Evolutionary conservation across 2,888 invertebrate genomes (phyloP).

Genomic region (Venusia cambrica): DNA sequence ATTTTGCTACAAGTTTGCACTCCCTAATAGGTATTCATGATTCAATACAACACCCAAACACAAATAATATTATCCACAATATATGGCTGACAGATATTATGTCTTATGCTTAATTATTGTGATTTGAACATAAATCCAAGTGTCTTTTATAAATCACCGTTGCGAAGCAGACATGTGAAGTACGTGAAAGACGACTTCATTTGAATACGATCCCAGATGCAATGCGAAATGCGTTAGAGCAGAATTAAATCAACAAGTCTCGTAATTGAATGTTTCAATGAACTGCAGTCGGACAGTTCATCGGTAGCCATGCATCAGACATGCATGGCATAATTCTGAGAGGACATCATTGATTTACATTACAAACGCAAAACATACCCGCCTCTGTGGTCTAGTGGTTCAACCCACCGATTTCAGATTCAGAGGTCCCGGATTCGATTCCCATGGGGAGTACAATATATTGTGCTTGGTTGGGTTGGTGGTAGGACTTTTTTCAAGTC

Average conservation of each 20-base stretch:
- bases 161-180: conserved; percentile 33
- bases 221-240: conserved; percentile 21
- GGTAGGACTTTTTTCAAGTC: no score
- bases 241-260: conserved; percentile 38
- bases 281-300: conserved; percentile 49
- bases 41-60: no score
- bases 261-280: conserved; percentile 55
- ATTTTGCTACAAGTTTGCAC: no score
- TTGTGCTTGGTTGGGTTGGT: no score
- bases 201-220: conserved; percentile 28
- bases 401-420: no score
- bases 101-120: conserved; percentile 41
- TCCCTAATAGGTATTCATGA: no score
- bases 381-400: no score
- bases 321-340: conserved; percentile 41
- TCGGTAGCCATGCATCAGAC: conserved; percentile 41
- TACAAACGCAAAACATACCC: conserved; percentile 18
- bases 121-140: conserved; percentile 46
- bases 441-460: no score
- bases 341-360: conserved; percentile 30
- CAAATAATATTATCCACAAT: conserved; percentile 36
- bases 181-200: conserved; percentile 28
- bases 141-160: conserved; percentile 44
- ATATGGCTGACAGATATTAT: conserved; percentile 31
- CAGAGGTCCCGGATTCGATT: no score